These are phyloP conservation scores for Ammospiza maritima DNA, from an alignment of 2,797 vertebrate genomes.

Conservation along the genomic window DNA sequence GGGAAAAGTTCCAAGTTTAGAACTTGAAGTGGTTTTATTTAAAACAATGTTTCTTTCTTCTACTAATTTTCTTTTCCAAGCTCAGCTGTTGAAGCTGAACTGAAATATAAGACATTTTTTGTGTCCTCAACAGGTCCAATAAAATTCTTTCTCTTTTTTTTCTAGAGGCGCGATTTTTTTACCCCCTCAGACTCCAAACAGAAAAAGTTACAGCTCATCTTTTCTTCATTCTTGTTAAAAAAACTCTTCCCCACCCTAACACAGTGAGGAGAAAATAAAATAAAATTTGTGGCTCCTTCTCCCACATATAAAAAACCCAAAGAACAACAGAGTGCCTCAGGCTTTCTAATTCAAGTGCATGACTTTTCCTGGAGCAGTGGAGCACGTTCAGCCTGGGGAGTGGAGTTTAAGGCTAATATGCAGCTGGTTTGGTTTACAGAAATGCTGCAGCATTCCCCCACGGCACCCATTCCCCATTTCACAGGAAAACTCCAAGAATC, in stretches of 20 bases:
- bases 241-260: background rate
- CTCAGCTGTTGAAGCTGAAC: background rate
- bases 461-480: background rate
- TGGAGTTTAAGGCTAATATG: background rate
- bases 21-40: constrained; percentile 8
- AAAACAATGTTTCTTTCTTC: constrained; percentile 47
- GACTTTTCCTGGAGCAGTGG: background rate
- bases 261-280: background rate
- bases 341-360: background rate
- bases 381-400: fast-evolving
- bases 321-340: background rate
- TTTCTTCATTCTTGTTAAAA: background rate
- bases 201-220: background rate
- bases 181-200: background rate
- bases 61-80: background rate
- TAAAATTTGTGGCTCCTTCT: background rate
- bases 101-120: background rate
- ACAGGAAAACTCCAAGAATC: background rate
- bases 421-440: background rate
- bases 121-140: background rate
- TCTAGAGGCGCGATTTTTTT: background rate
- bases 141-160: background rate
- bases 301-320: background rate
- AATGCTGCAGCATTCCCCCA: background rate
- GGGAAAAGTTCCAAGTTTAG: constrained; percentile 6